phyloP scores from a whole-genome alignment of 2,888 invertebrate genomes.

The Sylvicola cinctus region DNA sequence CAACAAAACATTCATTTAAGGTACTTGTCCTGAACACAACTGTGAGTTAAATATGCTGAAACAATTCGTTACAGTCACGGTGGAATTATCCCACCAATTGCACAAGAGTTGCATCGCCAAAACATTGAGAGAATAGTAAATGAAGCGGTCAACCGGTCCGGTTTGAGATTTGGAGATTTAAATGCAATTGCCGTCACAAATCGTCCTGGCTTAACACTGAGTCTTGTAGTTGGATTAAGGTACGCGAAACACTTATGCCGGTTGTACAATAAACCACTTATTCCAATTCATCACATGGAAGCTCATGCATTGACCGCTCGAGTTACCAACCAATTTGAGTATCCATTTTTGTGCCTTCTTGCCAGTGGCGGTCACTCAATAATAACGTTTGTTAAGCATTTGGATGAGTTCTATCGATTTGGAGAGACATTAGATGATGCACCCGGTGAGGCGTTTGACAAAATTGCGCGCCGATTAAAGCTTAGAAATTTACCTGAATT shows the following conservation, averaged over 20 bases:
- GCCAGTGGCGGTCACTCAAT: constrained; percentile 90
- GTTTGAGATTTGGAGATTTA: constrained; percentile 38
- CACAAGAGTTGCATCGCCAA: constrained; percentile 56
- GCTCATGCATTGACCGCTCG: constrained; percentile 86
- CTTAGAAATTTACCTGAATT: constrained; percentile 56
- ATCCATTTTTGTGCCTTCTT: constrained; percentile 75
- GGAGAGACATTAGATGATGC: constrained; percentile 68
- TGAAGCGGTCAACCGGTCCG: constrained; percentile 33
- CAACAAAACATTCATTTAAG: constrained; percentile 56
- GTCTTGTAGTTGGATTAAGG: constrained; percentile 57
- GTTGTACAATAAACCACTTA: constrained; percentile 51
- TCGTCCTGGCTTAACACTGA: constrained; percentile 64
- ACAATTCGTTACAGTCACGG: constrained; percentile 25
- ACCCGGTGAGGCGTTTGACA: constrained; percentile 87
- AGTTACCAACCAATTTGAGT: constrained; percentile 45
- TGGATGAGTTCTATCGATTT: constrained; percentile 57
- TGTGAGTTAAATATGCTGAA: background rate
- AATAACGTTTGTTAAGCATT: constrained; percentile 47
- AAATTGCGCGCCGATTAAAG: constrained; percentile 74
- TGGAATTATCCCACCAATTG: constrained; percentile 78
- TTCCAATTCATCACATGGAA: constrained; percentile 98
- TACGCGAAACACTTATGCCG: constrained; percentile 60
- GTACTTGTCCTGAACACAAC: constrained; percentile 22
- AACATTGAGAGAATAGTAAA: constrained; percentile 56
- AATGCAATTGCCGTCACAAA: constrained; percentile 84